These are phyloP conservation scores for Atherinosoma microstoma DNA, from an alignment of 2,797 vertebrate species.

Conservation along the genomic window DNA sequence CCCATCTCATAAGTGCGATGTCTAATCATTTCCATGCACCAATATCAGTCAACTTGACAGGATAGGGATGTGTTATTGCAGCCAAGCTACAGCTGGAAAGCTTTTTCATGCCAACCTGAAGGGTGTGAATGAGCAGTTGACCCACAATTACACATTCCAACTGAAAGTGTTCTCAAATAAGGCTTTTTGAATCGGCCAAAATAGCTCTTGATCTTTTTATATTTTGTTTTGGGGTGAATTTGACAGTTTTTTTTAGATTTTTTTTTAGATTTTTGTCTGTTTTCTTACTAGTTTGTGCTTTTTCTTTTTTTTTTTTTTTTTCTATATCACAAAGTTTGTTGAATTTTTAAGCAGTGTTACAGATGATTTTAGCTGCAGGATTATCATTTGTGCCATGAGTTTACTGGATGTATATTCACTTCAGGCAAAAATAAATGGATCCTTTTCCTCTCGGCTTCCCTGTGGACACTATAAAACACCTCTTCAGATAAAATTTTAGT, in stretches of 20 bases:
- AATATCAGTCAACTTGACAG: slow-evolving; percentile 64
- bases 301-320: slow-evolving; percentile 1
- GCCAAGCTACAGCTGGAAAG: slow-evolving; percentile 73
- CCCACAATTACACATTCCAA: slow-evolving; percentile 71
- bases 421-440: slow-evolving; percentile 47
- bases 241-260: background rate
- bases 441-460: slow-evolving; percentile 27
- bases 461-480: slow-evolving; percentile 59
- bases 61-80: slow-evolving; percentile 61
- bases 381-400: slow-evolving; percentile 29
- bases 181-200: slow-evolving; percentile 43
- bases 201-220: slow-evolving; percentile 48
- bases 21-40: slow-evolving; percentile 70
- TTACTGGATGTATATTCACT: slow-evolving; percentile 25
- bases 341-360: background rate
- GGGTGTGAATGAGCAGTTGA: slow-evolving; percentile 72
- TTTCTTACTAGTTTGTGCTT: too few relatives aligned
- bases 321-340: background rate
- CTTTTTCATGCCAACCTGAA: slow-evolving; percentile 64
- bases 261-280: slow-evolving; percentile 6
- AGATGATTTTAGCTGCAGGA: slow-evolving; percentile 5
- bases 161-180: slow-evolving; percentile 73
- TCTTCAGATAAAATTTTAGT: slow-evolving; percentile 55
- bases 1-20: slow-evolving; percentile 49
- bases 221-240: slow-evolving; percentile 23